Evolutionary conservation across 2,797 vertebrate genomes (phyloP), one percentile per base, ranked within the genome.

Genomic region (Peromyscus nudipes): DNA sequence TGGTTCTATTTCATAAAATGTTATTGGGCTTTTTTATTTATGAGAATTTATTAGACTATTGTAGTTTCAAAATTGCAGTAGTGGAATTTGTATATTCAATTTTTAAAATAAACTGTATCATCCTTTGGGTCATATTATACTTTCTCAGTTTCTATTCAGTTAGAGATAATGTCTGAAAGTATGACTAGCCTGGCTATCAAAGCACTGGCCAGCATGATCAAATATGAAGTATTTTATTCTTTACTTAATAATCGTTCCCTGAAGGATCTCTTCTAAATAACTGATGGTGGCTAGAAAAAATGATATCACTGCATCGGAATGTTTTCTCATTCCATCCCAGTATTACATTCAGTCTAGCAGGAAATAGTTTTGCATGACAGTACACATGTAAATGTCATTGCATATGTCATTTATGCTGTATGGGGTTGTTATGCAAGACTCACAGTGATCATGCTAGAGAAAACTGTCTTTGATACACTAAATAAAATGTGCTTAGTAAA

Each of bases 311-410:
- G 98, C 98, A 98, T 98, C 97, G 95, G 96, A 98, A 67, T 97
- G 82, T 97, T 98, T 98, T 95, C 97, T 96, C 93, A 95, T 98
- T 99, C 98, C 98, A 98, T 99, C 98, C 98, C 98, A 98, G 98
- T 98, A 98, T 99, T 99, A 98, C 98, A 98, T 98, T 99, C 99
- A 99, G 98, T 99, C 99, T 99, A 99, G 99, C 99, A 99, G 98
- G 99, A 99, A 99, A 98, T 99, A 98, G 98, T 99, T 99, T 99
- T 98, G 98, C 98, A 98, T 99, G 99, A 98, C 98, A 98, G 98
- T 99, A 99, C 99, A 99, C 98, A 99, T 99, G 99, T 99, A 99
- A 99, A 99, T 99, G 99, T 99, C 99, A 99, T 98, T 98, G 99
- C 98, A 97, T 99, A 98, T 99, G 99, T 99, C 99, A 98, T 98